Conservation (phyloP, 2,888 invertebrate species). For the Eupithecia subumbrata region DNA sequence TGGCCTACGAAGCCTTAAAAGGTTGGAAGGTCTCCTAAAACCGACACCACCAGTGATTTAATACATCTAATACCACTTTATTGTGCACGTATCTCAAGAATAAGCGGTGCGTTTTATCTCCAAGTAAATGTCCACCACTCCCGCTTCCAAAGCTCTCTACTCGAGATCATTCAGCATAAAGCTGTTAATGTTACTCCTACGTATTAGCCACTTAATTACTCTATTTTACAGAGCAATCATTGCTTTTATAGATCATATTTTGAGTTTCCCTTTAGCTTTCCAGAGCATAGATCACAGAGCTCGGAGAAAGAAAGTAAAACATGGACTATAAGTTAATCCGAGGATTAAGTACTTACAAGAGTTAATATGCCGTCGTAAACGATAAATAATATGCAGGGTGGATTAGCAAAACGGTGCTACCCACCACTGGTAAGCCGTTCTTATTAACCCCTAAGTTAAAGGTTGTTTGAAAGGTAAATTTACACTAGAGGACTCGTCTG, state of each 20-base stretch:
- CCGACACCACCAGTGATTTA: neutral
- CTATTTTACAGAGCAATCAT: constrained; percentile 28
- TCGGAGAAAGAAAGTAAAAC: constrained; percentile 14
- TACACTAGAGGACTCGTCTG: neutral
- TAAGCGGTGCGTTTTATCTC: constrained; percentile 21
- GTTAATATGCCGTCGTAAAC: neutral
- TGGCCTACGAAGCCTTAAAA: too few species aligned
- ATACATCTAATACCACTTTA: neutral
- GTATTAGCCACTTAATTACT: constrained; percentile 27
- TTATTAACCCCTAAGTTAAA: neutral
- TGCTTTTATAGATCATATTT: constrained; percentile 23
- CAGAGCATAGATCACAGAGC: constrained; percentile 6
- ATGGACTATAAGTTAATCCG: neutral
- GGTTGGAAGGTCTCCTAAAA: neutral
- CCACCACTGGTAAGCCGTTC: neutral
- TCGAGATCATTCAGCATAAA: constrained; percentile 23
- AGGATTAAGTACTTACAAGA: neutral
- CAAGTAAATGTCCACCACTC: constrained; percentile 18
- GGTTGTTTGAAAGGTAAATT: neutral
- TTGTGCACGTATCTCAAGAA: constrained; percentile 7
- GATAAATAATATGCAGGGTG: neutral
- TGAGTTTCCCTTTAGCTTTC: constrained; percentile 33
- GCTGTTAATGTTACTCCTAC: constrained; percentile 21
- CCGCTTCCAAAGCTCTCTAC: constrained; percentile 16
- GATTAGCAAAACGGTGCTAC: neutral